These are phyloP conservation scores for Dione vanillae DNA, from an alignment of 2,888 invertebrate genomes.

Conservation along the genomic window DNA sequence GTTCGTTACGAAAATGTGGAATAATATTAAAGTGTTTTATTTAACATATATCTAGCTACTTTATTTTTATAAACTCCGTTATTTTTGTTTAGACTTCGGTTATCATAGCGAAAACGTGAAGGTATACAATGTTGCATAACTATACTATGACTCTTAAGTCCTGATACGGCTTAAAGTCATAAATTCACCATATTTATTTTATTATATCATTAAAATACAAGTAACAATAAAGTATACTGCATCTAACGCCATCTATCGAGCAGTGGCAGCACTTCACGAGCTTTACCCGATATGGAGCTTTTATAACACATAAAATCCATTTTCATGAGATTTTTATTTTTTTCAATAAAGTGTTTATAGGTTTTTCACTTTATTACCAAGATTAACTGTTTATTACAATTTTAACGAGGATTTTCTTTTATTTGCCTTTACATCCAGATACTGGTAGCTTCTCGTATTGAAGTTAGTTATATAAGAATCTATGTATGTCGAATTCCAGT, in stretches of 20 bases:
- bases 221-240: conserved; percentile 14
- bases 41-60: no score
- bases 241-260: conserved; percentile 47
- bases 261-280: conserved; percentile 43
- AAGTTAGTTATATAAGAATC: neutral
- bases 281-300: conserved; percentile 48
- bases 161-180: conserved; percentile 2
- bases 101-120: neutral
- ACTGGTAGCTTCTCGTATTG: neutral
- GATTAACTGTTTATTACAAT: conserved; percentile 56
- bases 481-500: neutral
- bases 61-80: no score
- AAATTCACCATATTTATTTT: conserved; percentile 11
- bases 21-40: no score
- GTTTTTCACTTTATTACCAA: conserved; percentile 61
- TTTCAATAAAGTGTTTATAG: conserved; percentile 74
- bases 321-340: conserved; percentile 65
- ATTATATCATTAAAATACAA: conserved; percentile 7
- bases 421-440: conserved; percentile 20
- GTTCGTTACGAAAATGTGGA: no score
- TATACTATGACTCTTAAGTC: neutral
- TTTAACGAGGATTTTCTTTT: conserved; percentile 41
- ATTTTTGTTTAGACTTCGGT: neutral
- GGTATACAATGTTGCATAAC: neutral
- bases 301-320: conserved; percentile 57